These are phyloP conservation scores for Parapsyche elsis DNA, from an alignment of 1,140 invertebrate species.

Conservation along the genomic window DNA sequence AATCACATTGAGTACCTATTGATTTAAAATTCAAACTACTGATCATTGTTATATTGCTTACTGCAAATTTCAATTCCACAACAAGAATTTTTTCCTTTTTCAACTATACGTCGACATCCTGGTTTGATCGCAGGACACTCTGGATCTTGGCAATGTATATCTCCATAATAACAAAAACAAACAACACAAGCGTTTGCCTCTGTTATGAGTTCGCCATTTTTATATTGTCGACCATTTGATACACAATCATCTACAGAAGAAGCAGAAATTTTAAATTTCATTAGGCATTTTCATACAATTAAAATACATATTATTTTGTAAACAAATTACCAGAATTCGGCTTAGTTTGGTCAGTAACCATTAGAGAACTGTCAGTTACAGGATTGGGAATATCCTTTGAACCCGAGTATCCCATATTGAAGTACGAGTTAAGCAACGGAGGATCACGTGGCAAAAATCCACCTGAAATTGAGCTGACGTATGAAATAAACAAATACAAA, in stretches of 20 bases:
- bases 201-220: slow-evolving; percentile 67
- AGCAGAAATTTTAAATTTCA: slow-evolving; percentile 23
- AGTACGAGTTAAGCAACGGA: slow-evolving; percentile 69
- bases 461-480: slow-evolving; percentile 59
- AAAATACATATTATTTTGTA: not conserved
- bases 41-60: slow-evolving; percentile 57
- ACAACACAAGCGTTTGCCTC: slow-evolving; percentile 65
- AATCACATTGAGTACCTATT: not conserved
- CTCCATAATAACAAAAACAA: slow-evolving; percentile 69
- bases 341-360: slow-evolving; percentile 51
- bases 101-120: slow-evolving; percentile 62
- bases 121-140: slow-evolving; percentile 64
- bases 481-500: slow-evolving; percentile 1
- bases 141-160: slow-evolving; percentile 68
- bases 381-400: slow-evolving; percentile 45
- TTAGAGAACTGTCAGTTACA: slow-evolving; percentile 47
- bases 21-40: not conserved
- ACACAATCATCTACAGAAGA: slow-evolving; percentile 62
- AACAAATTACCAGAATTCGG: slow-evolving; percentile 46
- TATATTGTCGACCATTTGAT: slow-evolving; percentile 61
- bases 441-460: slow-evolving; percentile 78
- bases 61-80: slow-evolving; percentile 68
- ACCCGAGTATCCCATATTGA: slow-evolving; percentile 67
- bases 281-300: no score
- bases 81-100: slow-evolving; percentile 62